Base-by-base conservation (phyloP, 2,113 vertebrate genomes). In the Heterotilapia buettikoferi region DNA sequence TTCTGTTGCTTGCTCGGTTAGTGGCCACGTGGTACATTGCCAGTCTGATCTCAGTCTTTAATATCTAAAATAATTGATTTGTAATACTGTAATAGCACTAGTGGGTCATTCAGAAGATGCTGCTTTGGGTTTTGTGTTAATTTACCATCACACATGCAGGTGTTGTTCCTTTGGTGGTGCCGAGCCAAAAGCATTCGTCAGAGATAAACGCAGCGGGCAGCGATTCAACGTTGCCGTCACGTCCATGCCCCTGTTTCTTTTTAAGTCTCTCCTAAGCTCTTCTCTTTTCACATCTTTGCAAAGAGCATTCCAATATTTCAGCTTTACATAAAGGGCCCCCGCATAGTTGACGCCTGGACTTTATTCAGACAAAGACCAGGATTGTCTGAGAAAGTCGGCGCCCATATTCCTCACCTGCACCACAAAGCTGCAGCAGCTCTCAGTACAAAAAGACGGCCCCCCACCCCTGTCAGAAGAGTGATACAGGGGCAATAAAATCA, bases 291-390 rank as follows among this genome's bases (percentile, higher is more conserved):
- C 83, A 63, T 47, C 84, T 76, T 84, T 78, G 92, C 83, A 93
- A 92, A 92, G 89, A 93, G 82, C 85, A 63, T 87, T 91, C 92
- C 92, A 85, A 94, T 96, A 94, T 95, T 94, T 95, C 92, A 95
- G 83, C 85, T 47, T 26, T 88, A 93, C 93, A 95, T 94, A 95
- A 95, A 82, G 88, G 59, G 59, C 91, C 81, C 45, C 87, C 82
- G 80, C 89, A 83, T 93, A 91, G 88, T 36, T 19, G 13, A 76
- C 36, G 85, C 59, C 86, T 59, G 56, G 78, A 89, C 92, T 92
- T 91, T 86, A 80, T 88, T 93, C 89, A 86, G 82, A 76, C 76
- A 53, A 45, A 53, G 71, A 56, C 45, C 88, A 81, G 80, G 84
- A 90, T 82, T 84, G 90, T 92, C 78, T 88, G 68, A 71, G 82